Evolutionary conservation across 2,113 vertebrate species (phyloP).

Genomic region (Ammodytes dubius): DNA sequence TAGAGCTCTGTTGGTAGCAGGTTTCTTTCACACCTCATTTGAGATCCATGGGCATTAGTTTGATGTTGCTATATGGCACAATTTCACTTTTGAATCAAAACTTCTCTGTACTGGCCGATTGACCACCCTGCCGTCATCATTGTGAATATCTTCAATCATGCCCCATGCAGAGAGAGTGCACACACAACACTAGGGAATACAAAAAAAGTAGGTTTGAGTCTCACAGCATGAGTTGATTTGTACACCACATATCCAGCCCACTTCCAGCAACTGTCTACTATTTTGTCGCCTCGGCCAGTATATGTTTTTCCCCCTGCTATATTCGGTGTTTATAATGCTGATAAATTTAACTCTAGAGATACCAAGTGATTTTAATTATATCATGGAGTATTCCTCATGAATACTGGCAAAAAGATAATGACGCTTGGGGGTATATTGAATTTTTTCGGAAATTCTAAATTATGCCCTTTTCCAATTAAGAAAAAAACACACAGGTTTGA

Average conservation of each 20-base stretch:
- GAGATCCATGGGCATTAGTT: neutral
- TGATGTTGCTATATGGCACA: slow-evolving; percentile 9
- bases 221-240: neutral
- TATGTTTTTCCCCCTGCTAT: too few species aligned
- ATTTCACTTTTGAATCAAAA: slow-evolving; percentile 25
- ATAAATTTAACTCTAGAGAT: too few species aligned
- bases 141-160: neutral
- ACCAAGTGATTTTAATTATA: too few species aligned
- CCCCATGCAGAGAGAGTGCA: neutral
- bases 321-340: too few species aligned
- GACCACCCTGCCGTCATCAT: neutral
- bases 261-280: neutral
- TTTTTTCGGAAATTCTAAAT: neutral
- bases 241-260: neutral
- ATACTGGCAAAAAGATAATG: too few species aligned
- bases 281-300: too few species aligned
- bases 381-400: too few species aligned
- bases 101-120: slow-evolving; percentile 4
- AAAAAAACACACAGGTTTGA: neutral
- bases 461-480: neutral
- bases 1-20: neutral
- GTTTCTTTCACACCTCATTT: slow-evolving; percentile 30
- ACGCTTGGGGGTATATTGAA: too few species aligned
- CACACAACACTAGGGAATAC: neutral
- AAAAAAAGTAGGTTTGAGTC: neutral